phyloP scores from a whole-genome alignment of 2,113 vertebrate species.

The human (Homo sapiens) region GRCh38 chr9:4000001-4000500 shows the following conservation, averaged over 20 bases:
- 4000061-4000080: not conserved
- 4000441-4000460: not conserved
- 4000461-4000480: not conserved
- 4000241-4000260: not conserved
- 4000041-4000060: not conserved
- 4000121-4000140: not conserved
- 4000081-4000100: not conserved
- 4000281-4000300: not conserved
- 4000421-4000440: not conserved
- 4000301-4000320: not conserved
- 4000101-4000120: not conserved
- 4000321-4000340: not conserved
- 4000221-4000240: not conserved
- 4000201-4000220: not conserved
- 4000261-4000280: not conserved
- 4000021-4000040: not conserved
- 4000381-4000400: not conserved
- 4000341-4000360: not conserved
- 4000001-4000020: not conserved
- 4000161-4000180: not conserved
- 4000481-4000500: not conserved
- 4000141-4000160: not conserved
- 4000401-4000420: not conserved
- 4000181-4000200: conserved; percentile 5
- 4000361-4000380: not conserved